Conservation (phyloP, 2,888 invertebrate species). For the Hemistola chrysoprasaria region DNA sequence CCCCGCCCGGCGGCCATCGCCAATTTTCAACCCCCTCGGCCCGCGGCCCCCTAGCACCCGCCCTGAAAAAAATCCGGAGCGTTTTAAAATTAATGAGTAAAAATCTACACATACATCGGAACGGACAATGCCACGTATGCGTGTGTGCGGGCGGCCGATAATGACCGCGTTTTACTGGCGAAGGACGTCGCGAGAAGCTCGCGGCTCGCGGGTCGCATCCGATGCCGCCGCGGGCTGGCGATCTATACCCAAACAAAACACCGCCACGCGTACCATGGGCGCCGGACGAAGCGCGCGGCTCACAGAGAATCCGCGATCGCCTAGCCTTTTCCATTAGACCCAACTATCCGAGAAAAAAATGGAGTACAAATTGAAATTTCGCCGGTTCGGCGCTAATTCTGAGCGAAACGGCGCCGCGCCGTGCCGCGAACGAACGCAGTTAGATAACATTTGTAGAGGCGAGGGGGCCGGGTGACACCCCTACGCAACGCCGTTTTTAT, state of each 20-base stretch:
- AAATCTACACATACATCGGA: constrained; percentile 80
- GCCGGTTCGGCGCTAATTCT: constrained; percentile 73
- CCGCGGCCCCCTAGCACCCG: constrained; percentile 73
- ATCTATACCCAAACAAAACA: constrained; percentile 9
- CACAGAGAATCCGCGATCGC: constrained; percentile 51
- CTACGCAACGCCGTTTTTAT: constrained; percentile 82
- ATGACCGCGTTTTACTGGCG: constrained; percentile 63
- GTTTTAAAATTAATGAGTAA: constrained; percentile 84
- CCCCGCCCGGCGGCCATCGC: constrained; percentile 82
- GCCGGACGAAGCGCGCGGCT: constrained; percentile 20
- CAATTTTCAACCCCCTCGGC: constrained; percentile 73
- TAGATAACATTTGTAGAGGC: constrained; percentile 81
- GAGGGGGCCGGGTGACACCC: constrained; percentile 72
- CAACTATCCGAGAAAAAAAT: constrained; percentile 74
- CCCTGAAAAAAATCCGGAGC: constrained; percentile 83
- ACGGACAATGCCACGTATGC: constrained; percentile 54
- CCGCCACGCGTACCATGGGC: background rate
- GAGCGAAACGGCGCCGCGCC: constrained; percentile 65
- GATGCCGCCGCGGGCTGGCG: constrained; percentile 8
- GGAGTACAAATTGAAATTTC: constrained; percentile 77
- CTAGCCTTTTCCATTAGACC: constrained; percentile 63
- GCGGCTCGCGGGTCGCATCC: constrained; percentile 15
- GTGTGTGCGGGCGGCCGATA: constrained; percentile 70
- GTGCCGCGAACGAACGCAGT: constrained; percentile 76
- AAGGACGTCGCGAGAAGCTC: constrained; percentile 41